Evolutionary conservation across 2,797 vertebrate species (phyloP), one percentile per base, ranked within the genome.

Genomic region (Enteromius unitaeniatus): DNA sequence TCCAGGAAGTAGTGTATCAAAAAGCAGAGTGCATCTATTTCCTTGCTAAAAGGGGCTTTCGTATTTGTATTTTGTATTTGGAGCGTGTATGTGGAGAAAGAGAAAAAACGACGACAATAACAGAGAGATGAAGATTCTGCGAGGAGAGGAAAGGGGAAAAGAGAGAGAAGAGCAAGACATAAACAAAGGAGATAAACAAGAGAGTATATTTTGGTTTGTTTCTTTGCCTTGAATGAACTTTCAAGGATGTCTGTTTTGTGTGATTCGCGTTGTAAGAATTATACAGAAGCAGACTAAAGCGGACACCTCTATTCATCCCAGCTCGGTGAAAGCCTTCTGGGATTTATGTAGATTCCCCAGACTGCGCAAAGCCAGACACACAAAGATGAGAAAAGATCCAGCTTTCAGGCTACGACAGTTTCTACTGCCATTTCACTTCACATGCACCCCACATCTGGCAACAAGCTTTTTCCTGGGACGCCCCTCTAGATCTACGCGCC

Each of bases 281-380:
- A 28, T 64, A 78, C 58, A 64, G 76, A 79, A 79, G 77, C 77
- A 67, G 45, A 51, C 45, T 51, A 34, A 79, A 67, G 77, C 28
- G 28, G 21, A 62, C 31, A 67, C 77, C 62, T 67, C 62, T 79
- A 67, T 79, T 79, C 77, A 67, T 67, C 77, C 45, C 78, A 69
- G 49, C 28, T 69, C 75, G 15, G 64, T 92, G 92, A 94, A 94
- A 93, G 87, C 87, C 83, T 83, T 90, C 87, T 90, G 87, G 91
- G 91, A 91, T 81, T 88, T 91, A 93, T 93, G 89, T 91, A 90
- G 91, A 93, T 92, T 91, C 92, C 81, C 91, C 83, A 87, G 90
- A 81, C 51, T 40, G 23, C 19, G 15, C 67, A 81, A 26, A 81
- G 51, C 67, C 67, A 55, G 62, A 53, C 45, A 51, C 62, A 79